phyloP scores from a whole-genome alignment of 2,113 vertebrate genomes.

The Numida meleagris region DNA sequence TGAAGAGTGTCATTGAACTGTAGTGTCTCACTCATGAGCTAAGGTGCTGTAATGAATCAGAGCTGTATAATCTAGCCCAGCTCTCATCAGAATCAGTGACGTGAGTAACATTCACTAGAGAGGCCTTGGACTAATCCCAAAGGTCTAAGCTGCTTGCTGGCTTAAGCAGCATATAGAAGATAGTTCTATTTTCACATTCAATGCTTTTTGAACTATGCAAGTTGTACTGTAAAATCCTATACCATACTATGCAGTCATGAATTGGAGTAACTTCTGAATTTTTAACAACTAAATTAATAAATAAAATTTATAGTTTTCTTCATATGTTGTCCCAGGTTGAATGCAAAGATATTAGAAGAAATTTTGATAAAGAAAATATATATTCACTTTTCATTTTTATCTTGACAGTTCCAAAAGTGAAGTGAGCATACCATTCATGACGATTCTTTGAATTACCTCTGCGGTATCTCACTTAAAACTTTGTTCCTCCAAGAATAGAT shows the following conservation, averaged over 20 bases:
- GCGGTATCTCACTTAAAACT: neutral
- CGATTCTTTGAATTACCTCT: conserved; percentile 5
- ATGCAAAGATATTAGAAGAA: neutral
- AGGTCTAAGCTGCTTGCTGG: neutral
- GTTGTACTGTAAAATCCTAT: neutral
- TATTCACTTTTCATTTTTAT: neutral
- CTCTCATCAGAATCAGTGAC: neutral
- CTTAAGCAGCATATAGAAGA: neutral
- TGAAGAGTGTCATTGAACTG: neutral
- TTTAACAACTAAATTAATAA: neutral
- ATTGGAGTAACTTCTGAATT: neutral
- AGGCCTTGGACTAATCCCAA: neutral
- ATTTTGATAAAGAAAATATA: neutral
- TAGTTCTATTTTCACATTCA: neutral
- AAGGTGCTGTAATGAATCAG: neutral
- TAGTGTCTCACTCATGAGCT: neutral
- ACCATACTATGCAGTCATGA: neutral
- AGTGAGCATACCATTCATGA: neutral
- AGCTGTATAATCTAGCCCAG: neutral
- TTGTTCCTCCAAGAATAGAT: neutral
- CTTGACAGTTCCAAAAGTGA: neutral
- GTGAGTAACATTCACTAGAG: neutral
- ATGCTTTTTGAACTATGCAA: neutral
- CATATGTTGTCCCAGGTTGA: neutral
- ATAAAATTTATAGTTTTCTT: neutral